phyloP scores from a whole-genome alignment of 64 coral and sea anemone species.

The Orbicella faveolata region DNA sequence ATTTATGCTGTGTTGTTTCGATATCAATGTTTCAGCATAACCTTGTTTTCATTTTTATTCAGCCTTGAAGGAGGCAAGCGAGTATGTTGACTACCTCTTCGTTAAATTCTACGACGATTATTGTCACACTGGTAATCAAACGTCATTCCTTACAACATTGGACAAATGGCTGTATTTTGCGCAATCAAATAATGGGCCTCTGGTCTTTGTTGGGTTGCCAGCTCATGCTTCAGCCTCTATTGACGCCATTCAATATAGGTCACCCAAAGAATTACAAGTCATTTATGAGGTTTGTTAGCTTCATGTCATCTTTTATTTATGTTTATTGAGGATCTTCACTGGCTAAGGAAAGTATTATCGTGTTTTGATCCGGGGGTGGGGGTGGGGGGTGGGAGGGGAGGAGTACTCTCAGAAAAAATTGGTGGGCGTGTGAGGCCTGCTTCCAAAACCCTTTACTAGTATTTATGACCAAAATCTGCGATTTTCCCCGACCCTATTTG shows the following conservation, averaged over 20 bases:
- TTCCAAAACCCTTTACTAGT: no score
- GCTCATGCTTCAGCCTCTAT: conserved; percentile 9
- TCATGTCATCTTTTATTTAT: no score
- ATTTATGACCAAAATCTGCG: no score
- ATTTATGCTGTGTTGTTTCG: no score
- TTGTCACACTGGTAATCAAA: conserved; percentile 37
- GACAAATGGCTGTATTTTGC: conserved; percentile 50
- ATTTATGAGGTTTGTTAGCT: conserved; percentile 9
- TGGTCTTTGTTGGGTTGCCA: conserved; percentile 54
- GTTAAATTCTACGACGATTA: conserved; percentile 68
- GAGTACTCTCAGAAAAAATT: no score
- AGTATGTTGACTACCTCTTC: conserved; percentile 47
- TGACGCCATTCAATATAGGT: background rate
- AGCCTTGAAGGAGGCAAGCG: conserved; percentile 42
- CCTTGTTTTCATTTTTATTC: background rate
- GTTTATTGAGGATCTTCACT: no score
- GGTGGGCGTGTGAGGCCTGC: no score
- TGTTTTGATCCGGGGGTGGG: no score
- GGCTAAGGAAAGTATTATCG: no score
- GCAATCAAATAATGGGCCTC: conserved; percentile 23
- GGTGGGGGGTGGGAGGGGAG: no score
- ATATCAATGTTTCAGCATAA: no score
- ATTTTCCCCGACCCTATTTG: no score
- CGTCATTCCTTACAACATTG: conserved; percentile 8
- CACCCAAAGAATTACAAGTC: conserved; percentile 18